These are phyloP conservation scores for Galleria mellonella DNA, from an alignment of 1,140 invertebrate genomes.

Conservation along the genomic window DNA sequence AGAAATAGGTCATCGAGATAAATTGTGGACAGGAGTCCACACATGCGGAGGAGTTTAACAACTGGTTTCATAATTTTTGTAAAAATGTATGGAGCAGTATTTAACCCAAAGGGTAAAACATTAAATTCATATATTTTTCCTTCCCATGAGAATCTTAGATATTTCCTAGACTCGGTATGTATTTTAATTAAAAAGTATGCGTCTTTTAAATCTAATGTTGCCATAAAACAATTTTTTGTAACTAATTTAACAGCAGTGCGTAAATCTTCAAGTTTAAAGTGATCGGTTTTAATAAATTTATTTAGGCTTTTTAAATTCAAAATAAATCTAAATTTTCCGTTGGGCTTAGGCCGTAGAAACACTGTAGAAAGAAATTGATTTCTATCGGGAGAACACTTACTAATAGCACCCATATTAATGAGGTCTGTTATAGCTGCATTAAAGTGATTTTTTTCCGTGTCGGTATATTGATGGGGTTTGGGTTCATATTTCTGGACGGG, in stretches of 20 bases:
- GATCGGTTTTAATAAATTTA: background rate
- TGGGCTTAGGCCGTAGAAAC: too few relatives aligned
- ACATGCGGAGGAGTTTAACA: background rate
- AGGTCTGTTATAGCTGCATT: too few relatives aligned
- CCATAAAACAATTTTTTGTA: background rate
- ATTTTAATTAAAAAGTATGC: background rate
- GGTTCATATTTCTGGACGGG: too few relatives aligned
- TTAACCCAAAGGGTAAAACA: slow-evolving; percentile 10
- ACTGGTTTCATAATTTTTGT: slow-evolving; percentile 3
- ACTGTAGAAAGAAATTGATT: too few relatives aligned
- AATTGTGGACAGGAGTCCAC: slow-evolving; percentile 5
- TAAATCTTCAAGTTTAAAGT: background rate
- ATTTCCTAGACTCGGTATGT: background rate
- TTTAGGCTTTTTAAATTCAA: background rate
- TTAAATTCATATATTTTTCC: slow-evolving; percentile 11
- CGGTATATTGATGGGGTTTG: too few relatives aligned
- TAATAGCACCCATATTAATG: too few relatives aligned
- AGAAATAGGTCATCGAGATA: slow-evolving; percentile 22
- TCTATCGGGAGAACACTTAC: too few relatives aligned
- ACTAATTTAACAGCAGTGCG: background rate
- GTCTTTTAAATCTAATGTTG: background rate
- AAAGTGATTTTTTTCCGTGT: too few relatives aligned
- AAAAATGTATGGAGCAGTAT: slow-evolving; percentile 8
- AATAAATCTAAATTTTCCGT: background rate
- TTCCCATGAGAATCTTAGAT: slow-evolving; percentile 7